Base-by-base conservation (phyloP, 2,888 invertebrate genomes). In the Pimpla rufipes region DNA sequence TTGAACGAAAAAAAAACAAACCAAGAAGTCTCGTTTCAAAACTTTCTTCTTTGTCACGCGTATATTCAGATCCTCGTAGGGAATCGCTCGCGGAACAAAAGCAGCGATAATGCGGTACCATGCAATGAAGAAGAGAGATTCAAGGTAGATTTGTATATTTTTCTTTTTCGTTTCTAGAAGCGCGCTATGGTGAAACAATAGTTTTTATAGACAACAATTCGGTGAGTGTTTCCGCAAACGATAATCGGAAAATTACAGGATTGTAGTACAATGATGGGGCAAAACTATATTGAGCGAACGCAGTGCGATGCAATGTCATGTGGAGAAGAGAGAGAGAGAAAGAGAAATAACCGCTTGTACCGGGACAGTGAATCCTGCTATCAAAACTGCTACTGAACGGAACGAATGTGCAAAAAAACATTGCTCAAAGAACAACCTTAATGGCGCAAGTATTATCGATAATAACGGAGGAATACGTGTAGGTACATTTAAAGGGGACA, bases 341-440 rank as follows among this genome's bases (percentile, higher is more conserved):
- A 70, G 10, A 2, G n/a, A 35, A 59, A 62, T 37, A 70, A 75
- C 16, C 8, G 37, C 40, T 57, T 71, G 70, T 57, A 55, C 37
- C 23, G 70, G 23, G 35, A 55, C 52, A 35, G 45, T 62, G 35
- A 35, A 62, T 62, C 62, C 55, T 18, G 47, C 18, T 29, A 68
- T 35, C 40, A 75, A 75, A 75, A 75, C 52, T 21, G n/a, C 64
- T 70, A 47, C 42, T 40, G 35, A 66, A 50, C 40, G 59, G n/a
- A 73, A 81, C 70, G n/a, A 55, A 75, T 70, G 75, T 75, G 80
- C 62, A 81, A 77, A 73, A n/a, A 76, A 77, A 81, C 29, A 29
- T 81, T 81, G 81, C 81, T 81, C 81, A 81, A 81, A 77, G 29
- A 77, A 76, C 45, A 71, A 81, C 29, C 57, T 73, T 59, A 67